Base-by-base conservation (phyloP, 1,140 invertebrate species). In the Hyphantria cunea region DNA sequence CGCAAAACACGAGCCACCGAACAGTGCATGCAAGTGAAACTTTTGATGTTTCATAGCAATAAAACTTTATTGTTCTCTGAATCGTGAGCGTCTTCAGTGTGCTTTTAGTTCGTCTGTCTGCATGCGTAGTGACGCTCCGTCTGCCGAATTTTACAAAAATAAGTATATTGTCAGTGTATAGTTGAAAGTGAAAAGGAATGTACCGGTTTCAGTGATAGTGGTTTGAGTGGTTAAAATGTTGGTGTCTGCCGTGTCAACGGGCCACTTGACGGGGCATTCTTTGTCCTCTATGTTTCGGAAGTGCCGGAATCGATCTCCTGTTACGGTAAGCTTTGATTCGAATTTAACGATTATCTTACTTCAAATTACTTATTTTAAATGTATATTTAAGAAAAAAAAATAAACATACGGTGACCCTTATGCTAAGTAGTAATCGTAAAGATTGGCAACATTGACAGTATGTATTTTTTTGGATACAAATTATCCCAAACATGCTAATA, bases 281-380 rank as follows among this genome's bases (percentile, higher is more conserved):
- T 32, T 88, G 56, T 76, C 83, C 6, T 74, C 79, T 10, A 79
- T 84, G 72, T 80, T 88, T 52, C 75, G 80, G 61, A 73, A 66
- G 47, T 61, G 68, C 9, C 52, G 63, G 52, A 76, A 72, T 58
- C 71, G 76, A 17, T 77, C 81, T 3, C 67, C 64, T 7, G 58
- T 64, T 17, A 53, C 70, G 68, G 74, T 79, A 69, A 79, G 74
- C 49, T 33, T 39, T 58, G 45, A 47, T 47, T 11, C 34, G 31
- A 44, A 7, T 25, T 3, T 25, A 25, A 25, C n/a, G 5, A 25
- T 25, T 25, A 25, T 25, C 17, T 25, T 1, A 25, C 17, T 3
- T 25, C 1, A 25, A 25, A 3, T 25, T 25, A 25, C 2, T 3
- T 3, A 25, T 25, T 25, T 3, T 25, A 25, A 25, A 25, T 25